phyloP scores from a whole-genome alignment of 2,888 invertebrate species.

The Endomychus coccineus region DNA sequence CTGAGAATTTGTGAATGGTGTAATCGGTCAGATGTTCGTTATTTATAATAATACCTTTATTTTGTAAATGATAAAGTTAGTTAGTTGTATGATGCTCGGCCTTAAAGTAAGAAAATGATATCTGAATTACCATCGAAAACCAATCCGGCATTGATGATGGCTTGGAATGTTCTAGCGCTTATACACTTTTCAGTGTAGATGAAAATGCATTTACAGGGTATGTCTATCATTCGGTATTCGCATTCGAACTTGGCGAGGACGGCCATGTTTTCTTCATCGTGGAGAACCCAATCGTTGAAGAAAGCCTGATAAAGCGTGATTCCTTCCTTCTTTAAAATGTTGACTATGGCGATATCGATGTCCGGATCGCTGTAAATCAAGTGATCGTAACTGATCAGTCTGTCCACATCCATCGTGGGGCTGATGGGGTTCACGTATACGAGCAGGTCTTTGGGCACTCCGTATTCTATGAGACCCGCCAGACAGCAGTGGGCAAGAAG shows the following conservation, averaged over 20 bases:
- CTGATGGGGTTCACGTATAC: slow-evolving; percentile 26
- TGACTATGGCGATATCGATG: slow-evolving; percentile 48
- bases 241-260: slow-evolving; percentile 47
- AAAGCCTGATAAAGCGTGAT: slow-evolving; percentile 47
- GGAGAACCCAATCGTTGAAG: slow-evolving; percentile 49
- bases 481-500: slow-evolving; percentile 61
- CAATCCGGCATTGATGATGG: slow-evolving; percentile 46
- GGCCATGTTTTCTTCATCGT: slow-evolving; percentile 30
- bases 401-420: slow-evolving; percentile 13
- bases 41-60: too few relatives aligned
- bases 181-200: slow-evolving; percentile 52
- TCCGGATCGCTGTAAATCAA: slow-evolving; percentile 38
- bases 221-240: slow-evolving; percentile 39
- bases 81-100: too few relatives aligned
- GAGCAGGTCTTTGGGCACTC: slow-evolving; percentile 51
- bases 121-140: slow-evolving; percentile 33
- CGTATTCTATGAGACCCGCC: slow-evolving; percentile 53
- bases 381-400: slow-evolving; percentile 13
- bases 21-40: too few relatives aligned
- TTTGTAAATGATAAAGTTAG: too few relatives aligned
- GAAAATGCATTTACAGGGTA: slow-evolving; percentile 52
- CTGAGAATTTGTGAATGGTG: too few relatives aligned
- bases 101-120: too few relatives aligned
- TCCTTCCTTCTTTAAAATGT: slow-evolving; percentile 35
- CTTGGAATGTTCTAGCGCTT: slow-evolving; percentile 39